Base-by-base conservation (phyloP, 2,797 vertebrate species). In the Poecilia picta region DNA sequence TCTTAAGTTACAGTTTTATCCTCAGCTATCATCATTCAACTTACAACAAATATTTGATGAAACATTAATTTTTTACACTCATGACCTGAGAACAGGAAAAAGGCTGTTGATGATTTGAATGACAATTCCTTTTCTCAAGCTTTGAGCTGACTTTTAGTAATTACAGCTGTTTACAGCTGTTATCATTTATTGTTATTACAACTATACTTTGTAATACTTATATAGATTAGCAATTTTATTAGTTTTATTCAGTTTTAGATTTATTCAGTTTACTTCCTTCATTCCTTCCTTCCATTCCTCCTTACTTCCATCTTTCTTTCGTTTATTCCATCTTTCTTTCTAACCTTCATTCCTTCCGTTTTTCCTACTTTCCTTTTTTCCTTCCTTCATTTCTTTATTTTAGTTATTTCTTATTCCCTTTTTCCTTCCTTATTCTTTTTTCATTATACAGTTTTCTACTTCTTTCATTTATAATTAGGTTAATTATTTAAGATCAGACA, bases 1-100 rank as follows among this genome's bases (percentile, higher is more conserved):
- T 84, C 82, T 78, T 8, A 73, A 43, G 62, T 75, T 3, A 39
- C 64, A 70, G 28, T 71, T 77, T 83, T 85, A 77, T 16, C 73
- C 68, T 87, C 7, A 88, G 13, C 87, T 74, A 78, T 82, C 80
- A 25, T 83, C 33, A 82, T 18, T 15, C 15, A 53, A 33, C 53
- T 84, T 72, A 46, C 43, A 76, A 64, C 8, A 8, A 62, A 13
- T 31, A 4, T 31, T 59, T 16, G 31, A 20, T 33, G 31, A 68
- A 23, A 4, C 3, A 25, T 20, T 8, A 41, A 11, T 39, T 68
- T 68, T 23, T 23, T 39, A 41, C 18, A 25, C 12, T 7, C 18
- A 68, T 41, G 36, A 23, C 8, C 8, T 66, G 18, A 11, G 10
- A 2, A 36, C 36, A 68, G 64, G 64, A 49, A 5, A 64, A 36